Conservation (phyloP, 92 coral and sea anemone genomes). For the Umimayanthus chanpuru region DNA sequence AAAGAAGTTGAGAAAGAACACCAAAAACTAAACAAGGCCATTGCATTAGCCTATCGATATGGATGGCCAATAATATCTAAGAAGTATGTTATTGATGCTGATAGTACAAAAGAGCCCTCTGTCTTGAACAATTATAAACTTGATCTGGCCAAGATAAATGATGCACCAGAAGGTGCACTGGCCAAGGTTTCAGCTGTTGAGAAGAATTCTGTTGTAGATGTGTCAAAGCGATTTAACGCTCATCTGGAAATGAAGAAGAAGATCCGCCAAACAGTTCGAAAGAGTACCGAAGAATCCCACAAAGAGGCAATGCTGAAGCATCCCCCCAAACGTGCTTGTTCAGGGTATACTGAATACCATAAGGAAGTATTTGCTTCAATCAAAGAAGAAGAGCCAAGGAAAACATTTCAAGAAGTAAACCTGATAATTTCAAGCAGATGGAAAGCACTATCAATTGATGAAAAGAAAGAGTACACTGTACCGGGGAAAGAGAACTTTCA, state of each 20-base stretch:
- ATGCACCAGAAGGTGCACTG: conserved; percentile 24
- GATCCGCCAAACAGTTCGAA: neutral
- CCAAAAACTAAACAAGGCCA: conserved; percentile 17
- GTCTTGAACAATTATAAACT: conserved; percentile 1
- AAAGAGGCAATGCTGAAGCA: neutral
- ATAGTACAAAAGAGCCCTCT: neutral
- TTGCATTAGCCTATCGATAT: conserved; percentile 35
- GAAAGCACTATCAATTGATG: conserved; percentile 6
- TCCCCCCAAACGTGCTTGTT: conserved; percentile 3
- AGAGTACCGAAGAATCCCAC: neutral
- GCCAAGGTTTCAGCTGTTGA: conserved; percentile 31
- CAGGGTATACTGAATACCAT: conserved; percentile 17
- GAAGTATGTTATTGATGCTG: conserved; percentile 23
- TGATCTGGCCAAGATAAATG: conserved; percentile 15
- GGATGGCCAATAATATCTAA: conserved; percentile 37
- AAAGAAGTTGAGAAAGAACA: conserved; percentile 24
- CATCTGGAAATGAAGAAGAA: conserved; percentile 17
- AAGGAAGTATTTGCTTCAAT: conserved; percentile 8
- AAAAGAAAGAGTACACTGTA: neutral
- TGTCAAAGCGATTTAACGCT: conserved; percentile 9
- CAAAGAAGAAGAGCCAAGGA: conserved; percentile 3
- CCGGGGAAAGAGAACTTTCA: conserved; percentile 2
- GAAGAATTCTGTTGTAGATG: neutral
- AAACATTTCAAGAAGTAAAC: neutral
- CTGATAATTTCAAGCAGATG: neutral